Evolutionary conservation across 2,797 vertebrate species (phyloP), one percentile per base, ranked within the genome.

Genomic region (Muscicapa comitata): DNA sequence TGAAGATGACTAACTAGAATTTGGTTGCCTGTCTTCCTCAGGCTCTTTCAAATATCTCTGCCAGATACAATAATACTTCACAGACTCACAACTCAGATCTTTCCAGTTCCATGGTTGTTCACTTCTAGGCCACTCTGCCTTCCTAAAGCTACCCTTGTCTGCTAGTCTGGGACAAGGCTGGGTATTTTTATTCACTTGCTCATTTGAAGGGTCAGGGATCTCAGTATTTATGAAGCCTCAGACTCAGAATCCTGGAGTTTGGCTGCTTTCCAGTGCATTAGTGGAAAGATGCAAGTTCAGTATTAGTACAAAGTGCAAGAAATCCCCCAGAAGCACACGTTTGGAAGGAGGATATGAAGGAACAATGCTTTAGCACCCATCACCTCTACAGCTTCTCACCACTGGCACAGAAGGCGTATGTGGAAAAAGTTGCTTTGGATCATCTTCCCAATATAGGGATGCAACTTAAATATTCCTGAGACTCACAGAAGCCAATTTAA

Each of bases 1-100:
- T 91, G 59, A 85, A 85, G 51, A 90, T 58, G 48, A 95, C 71
- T 76, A 87, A 85, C 75, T 43, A 47, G 59, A 93, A 77, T 80
- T 68, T 72, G 88, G 78, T 73, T 58, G 50, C 68, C 57, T 68
- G 42, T 53, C 68, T 89, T 95, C 83, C 77, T 93, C 50, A 23
- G 71, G 74, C 40, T 94, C 53, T 76, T 92, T 61, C 53, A 86
- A 71, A 15, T 8, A 26, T 8, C 74, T 73, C 57, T 19, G 19
- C 42, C 55, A 87, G 57, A 89, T 63, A 63, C 74, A 93, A 55
- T 38, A 43, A 51, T 43, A 72, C 43, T 68, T 86, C 77, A 68
- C 47, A 66, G 58, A 63, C 74, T 45, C 28, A 11, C 19, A 76
- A 24, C 55, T 47, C 74, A 81, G 55, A 86, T 37, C 55, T 71